Percentiles rank a stretch among this genome's conserved stretches.
Evolutionary conservation across 1,140 invertebrate genomes (phyloP).

Genomic region (Nephotettix cincticeps): DNA sequence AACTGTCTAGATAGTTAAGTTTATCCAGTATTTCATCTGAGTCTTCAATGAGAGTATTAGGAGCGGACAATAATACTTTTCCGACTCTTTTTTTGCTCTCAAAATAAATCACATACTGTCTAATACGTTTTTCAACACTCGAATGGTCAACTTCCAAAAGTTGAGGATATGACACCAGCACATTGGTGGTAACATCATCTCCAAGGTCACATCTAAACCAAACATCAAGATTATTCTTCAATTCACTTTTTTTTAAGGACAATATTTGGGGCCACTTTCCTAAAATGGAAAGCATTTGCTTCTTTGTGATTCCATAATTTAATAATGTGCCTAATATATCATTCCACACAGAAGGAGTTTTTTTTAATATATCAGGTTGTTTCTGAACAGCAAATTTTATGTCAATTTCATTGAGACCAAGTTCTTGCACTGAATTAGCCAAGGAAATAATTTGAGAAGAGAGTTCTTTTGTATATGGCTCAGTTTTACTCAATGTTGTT

Average conservation of each 20-base stretch:
- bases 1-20: not conserved
- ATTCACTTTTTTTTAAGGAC: not conserved
- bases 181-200: not conserved
- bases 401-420: not conserved
- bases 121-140: not conserved
- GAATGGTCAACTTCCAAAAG: not conserved
- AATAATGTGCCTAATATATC: not conserved
- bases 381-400: not conserved
- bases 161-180: not conserved
- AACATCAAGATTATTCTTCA: not conserved
- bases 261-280: not conserved
- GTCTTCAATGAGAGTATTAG: not conserved
- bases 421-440: not conserved
- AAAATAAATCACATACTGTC: not conserved
- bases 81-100: not conserved
- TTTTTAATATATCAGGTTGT: not conserved
- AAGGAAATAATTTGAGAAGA: not conserved
- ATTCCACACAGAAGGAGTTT: not conserved
- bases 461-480: too few relatives aligned
- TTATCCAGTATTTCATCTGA: not conserved
- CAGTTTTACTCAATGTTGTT: too few relatives aligned
- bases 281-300: not conserved
- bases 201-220: not conserved
- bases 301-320: not conserved
- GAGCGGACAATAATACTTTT: not conserved